A percentile compares a stretch with the other conserved stretches of the same genome.
Conservation (phyloP, 2,888 invertebrate species). For the Spodoptera picta region DNA sequence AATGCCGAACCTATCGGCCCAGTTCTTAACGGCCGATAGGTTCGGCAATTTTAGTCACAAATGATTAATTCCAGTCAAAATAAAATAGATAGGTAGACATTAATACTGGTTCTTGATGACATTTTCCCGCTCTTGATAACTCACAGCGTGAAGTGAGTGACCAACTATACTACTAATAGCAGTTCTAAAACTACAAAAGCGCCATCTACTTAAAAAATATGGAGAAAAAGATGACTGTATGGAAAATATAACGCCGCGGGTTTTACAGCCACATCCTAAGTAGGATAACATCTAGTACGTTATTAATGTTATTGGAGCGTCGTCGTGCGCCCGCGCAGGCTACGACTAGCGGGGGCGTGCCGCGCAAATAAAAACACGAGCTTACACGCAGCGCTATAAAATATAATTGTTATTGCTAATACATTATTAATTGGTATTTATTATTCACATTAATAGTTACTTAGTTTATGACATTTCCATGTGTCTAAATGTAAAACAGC, state of each 20-base stretch:
- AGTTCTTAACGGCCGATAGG: no score
- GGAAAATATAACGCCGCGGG: neutral
- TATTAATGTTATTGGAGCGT: slow-evolving; percentile 56
- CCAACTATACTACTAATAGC: no score
- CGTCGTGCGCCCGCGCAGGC: slow-evolving; percentile 50
- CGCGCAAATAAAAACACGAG: slow-evolving; percentile 57
- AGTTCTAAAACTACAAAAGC: no score
- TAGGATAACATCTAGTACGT: slow-evolving; percentile 49
- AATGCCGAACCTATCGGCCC: no score
- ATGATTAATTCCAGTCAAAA: no score
- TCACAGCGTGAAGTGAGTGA: no score
- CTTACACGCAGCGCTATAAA: slow-evolving; percentile 35
- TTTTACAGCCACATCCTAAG: slow-evolving; percentile 32
- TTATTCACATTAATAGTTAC: slow-evolving; percentile 15
- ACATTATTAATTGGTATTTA: slow-evolving; percentile 36
- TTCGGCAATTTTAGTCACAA: no score
- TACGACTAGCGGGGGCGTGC: slow-evolving; percentile 45
- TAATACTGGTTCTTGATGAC: no score
- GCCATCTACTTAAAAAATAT: neutral
- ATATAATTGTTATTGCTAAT: slow-evolving; percentile 44
- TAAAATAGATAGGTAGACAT: no score
- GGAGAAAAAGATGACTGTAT: neutral
- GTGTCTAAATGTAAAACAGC: neutral
- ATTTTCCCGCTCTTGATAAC: no score
- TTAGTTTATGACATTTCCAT: slow-evolving; percentile 1